These are phyloP conservation scores for Sipha maydis DNA, from an alignment of 2,888 invertebrate genomes.

Conservation along the genomic window DNA sequence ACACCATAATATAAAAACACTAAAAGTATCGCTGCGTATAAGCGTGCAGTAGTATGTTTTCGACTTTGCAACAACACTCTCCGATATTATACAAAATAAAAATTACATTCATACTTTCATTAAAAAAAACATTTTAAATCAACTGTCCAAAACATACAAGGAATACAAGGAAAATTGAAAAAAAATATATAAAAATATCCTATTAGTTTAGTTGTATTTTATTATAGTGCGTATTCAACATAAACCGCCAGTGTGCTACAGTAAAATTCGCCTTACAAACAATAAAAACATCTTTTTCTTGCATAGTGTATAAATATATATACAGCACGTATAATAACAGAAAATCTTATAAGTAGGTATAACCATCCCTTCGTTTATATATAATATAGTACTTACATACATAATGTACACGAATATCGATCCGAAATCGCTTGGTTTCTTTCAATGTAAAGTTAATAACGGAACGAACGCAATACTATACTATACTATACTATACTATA, in stretches of 20 bases:
- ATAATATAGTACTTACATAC: neutral
- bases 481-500: too few relatives aligned
- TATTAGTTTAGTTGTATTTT: conserved; percentile 2
- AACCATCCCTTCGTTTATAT: neutral
- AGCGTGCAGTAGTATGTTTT: neutral
- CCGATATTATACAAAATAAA: neutral
- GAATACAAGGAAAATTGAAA: neutral
- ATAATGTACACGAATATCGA: neutral
- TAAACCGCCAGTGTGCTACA: neutral
- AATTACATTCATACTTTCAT: conserved; percentile 17
- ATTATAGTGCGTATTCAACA: neutral
- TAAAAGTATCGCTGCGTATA: neutral
- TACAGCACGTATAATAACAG: neutral
- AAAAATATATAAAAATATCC: neutral
- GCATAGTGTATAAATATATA: too few relatives aligned
- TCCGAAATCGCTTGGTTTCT: neutral
- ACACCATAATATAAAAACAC: neutral
- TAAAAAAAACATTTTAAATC: conserved; percentile 20
- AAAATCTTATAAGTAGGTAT: neutral
- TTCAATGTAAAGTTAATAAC: neutral
- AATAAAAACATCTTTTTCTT: neutral
- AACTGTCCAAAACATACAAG: conserved; percentile 8
- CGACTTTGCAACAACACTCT: neutral
- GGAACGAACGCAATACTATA: neutral
- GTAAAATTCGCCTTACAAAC: neutral